Percentiles rank a stretch among this genome's conserved stretches.
phyloP scores from a whole-genome alignment of 2,888 invertebrate genomes.

The Habrosyne pyritoides region DNA sequence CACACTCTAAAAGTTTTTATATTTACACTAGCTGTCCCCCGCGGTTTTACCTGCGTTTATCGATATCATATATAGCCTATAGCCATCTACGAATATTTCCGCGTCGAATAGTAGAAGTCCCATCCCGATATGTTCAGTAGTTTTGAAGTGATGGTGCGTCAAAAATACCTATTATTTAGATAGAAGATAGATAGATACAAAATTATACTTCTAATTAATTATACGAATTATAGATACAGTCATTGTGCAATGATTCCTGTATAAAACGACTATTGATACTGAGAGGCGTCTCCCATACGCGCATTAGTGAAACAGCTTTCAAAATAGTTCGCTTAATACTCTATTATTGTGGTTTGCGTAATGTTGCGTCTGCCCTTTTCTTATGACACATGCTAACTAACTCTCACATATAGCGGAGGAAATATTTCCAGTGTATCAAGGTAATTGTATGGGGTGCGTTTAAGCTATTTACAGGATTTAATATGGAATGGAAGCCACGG shows the following conservation, averaged over 20 bases:
- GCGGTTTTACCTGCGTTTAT: too few species aligned
- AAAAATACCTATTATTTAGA: too few species aligned
- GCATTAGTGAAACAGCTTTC: conserved; percentile 56
- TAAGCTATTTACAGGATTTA: conserved; percentile 10
- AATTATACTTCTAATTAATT: too few species aligned
- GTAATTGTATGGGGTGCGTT: not conserved
- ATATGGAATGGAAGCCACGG: conserved; percentile 52
- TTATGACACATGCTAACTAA: not conserved
- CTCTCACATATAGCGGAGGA: not conserved
- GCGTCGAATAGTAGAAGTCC: too few species aligned
- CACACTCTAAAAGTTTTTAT: too few species aligned
- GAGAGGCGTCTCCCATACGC: conserved; percentile 39
- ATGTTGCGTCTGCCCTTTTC: conserved; percentile 36
- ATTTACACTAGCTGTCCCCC: too few species aligned
- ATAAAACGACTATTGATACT: conserved; percentile 38
- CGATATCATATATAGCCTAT: too few species aligned
- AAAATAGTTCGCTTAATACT: conserved; percentile 58
- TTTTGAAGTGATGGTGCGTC: too few species aligned
- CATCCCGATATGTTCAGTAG: too few species aligned
- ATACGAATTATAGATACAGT: not conserved
- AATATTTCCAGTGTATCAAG: not conserved
- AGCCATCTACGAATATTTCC: too few species aligned
- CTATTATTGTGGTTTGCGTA: conserved; percentile 60
- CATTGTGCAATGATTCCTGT: conserved; percentile 13
- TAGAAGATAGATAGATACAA: too few species aligned